Percentiles rank a stretch among this genome's conserved stretches.
Conservation (phyloP, 1,140 invertebrate genomes). For the Cyclina sinensis region DNA sequence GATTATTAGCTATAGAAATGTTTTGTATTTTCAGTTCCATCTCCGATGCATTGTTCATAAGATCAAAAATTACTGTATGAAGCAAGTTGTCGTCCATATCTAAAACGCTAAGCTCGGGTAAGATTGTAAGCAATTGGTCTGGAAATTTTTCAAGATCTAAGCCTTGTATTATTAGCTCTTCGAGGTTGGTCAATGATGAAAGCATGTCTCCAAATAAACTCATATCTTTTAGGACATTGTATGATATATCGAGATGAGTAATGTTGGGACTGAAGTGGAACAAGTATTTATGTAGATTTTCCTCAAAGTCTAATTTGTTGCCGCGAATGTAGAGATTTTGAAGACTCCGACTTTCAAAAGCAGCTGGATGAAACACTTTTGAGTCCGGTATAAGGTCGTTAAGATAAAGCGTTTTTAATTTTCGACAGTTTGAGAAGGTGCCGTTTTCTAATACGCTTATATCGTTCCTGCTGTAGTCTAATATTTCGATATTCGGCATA, state of each 20-base stretch:
- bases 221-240: background rate
- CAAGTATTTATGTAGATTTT: background rate
- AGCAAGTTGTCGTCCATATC: background rate
- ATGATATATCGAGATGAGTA: background rate
- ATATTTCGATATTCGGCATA: background rate
- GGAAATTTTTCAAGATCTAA: background rate
- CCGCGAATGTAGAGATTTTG: background rate
- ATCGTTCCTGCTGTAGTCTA: slow-evolving; percentile 3
- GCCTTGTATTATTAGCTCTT: background rate
- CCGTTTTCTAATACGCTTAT: background rate
- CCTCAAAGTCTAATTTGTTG: background rate
- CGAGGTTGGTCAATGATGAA: background rate
- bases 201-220: background rate
- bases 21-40: background rate
- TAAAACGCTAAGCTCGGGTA: background rate
- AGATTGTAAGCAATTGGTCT: background rate
- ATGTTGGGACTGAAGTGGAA: background rate
- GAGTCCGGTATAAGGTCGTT: background rate
- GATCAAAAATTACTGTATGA: no score
- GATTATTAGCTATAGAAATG: background rate
- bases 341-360: background rate
- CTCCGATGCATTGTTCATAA: no score
- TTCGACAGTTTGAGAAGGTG: background rate
- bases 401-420: background rate
- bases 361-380: background rate